Conservation (phyloP, 1,140 invertebrate genomes). For the Rhopalosiphum padi region DNA sequence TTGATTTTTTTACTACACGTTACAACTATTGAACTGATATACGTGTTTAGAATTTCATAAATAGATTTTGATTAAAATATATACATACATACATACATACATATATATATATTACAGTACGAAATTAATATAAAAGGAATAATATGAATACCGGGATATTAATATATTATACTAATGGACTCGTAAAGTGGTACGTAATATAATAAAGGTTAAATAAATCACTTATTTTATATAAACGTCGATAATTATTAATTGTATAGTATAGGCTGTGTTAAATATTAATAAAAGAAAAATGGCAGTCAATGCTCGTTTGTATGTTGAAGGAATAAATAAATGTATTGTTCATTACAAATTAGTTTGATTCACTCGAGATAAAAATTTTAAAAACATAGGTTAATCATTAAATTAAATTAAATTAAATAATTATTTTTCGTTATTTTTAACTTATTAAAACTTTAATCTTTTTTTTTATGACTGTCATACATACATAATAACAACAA, state of each 20-base stretch:
- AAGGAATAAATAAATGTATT: slow-evolving; percentile 11
- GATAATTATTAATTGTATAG: background rate
- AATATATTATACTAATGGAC: slow-evolving; percentile 14
- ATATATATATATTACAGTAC: background rate
- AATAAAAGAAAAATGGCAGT: background rate
- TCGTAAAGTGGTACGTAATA: background rate
- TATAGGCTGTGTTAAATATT: background rate
- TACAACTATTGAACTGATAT: slow-evolving; percentile 7
- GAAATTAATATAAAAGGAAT: slow-evolving; percentile 12
- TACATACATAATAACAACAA: background rate
- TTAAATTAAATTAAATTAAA: too few relatives aligned
- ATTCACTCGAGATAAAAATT: background rate
- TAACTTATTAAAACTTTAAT: background rate
- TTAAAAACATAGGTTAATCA: background rate
- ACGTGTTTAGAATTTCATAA: background rate
- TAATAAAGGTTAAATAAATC: slow-evolving; percentile 7
- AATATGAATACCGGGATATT: background rate
- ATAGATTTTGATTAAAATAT: background rate
- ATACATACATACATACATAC: too few relatives aligned
- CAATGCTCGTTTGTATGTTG: background rate
- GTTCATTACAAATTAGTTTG: slow-evolving; percentile 1
- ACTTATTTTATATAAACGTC: slow-evolving; percentile 28
- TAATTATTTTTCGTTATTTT: background rate
- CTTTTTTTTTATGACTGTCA: background rate
- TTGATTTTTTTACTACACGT: background rate